Base-by-base conservation (phyloP, 2,797 vertebrate species). In the Rhynchotus rufescens region DNA sequence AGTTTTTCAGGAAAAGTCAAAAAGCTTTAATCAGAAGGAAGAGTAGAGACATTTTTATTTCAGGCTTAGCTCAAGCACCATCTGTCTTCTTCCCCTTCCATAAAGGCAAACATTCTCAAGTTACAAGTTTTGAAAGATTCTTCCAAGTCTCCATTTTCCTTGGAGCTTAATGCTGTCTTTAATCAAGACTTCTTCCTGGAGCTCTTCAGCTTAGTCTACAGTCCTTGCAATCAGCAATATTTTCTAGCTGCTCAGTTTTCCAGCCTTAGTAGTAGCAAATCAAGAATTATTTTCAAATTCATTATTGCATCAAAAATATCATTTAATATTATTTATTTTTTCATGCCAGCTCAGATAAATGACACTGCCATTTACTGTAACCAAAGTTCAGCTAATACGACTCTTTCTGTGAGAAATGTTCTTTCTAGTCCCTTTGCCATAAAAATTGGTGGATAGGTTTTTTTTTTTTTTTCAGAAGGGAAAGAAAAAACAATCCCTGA, bases 41-140 rank as follows among this genome's bases (percentile, higher is more conserved):
- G 25, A 7, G 79, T 64, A 94, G 84, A 94, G 45, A 30, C 57
- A 81, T 56, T 93, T 95, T 84, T 87, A 86, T 93, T 93, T 88
- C 73, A 89, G 76, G 57, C 9, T 0, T 23, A 85, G 71, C 80
- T 95, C 84, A 87, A 92, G 62, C 73, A 94, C 61, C 94, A 95
- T 93, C 79, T 74, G 89, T 95, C 92, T 95, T 90, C 60, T n/a
- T 93, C 72, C 38, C 73, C 79, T 90, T 89, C 94, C 73, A 80
- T 86, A 92, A 92, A 84, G 38, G 49, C 65, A 95, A 94, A 94
- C 6, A 34, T 80, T 93, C 84, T 94, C 93, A 87, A 83, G 78
- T 95, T 90, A 93, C 82, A 87, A 68, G 61, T 93, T 92, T 87
- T 79, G 76, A 85, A 90, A 90, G 40, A 90, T 71, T 89, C 92